Conservation (phyloP, 2,113 vertebrate species). For the Gnathonemus longibarbis region DNA sequence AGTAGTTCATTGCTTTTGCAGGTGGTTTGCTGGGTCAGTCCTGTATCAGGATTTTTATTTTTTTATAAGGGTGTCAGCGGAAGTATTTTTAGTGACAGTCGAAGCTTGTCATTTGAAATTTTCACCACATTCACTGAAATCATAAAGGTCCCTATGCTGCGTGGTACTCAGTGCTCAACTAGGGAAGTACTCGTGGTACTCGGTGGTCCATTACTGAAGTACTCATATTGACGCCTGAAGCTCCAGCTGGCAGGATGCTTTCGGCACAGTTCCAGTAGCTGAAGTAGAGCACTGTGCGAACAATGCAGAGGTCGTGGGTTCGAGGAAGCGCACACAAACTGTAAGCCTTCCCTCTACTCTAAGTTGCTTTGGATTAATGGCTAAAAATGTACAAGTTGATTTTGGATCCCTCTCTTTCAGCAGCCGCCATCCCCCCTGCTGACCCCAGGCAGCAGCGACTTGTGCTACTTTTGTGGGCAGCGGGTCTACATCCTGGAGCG, state of each 20-base stretch:
- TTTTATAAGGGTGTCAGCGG: background rate
- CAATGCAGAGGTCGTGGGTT: background rate
- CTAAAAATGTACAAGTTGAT: background rate
- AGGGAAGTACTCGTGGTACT: background rate
- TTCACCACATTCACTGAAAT: background rate
- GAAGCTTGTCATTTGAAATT: background rate
- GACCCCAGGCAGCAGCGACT: slow-evolving; percentile 50
- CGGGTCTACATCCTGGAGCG: slow-evolving; percentile 81
- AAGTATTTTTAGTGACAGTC: background rate
- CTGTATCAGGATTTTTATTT: background rate
- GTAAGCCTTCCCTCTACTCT: background rate
- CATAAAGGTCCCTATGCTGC: background rate
- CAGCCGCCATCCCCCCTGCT: background rate
- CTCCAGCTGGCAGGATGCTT: background rate
- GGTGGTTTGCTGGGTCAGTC: background rate
- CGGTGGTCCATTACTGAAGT: background rate
- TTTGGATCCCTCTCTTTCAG: background rate
- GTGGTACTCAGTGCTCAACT: background rate
- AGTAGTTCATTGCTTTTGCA: background rate
- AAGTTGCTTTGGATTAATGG: background rate
- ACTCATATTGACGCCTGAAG: background rate
- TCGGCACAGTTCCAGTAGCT: background rate
- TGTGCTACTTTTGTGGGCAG: slow-evolving; percentile 75
- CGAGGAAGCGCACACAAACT: background rate
- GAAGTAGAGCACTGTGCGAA: background rate